phyloP scores from a whole-genome alignment of 2,888 invertebrate genomes.

The Salpingus planirostris region DNA sequence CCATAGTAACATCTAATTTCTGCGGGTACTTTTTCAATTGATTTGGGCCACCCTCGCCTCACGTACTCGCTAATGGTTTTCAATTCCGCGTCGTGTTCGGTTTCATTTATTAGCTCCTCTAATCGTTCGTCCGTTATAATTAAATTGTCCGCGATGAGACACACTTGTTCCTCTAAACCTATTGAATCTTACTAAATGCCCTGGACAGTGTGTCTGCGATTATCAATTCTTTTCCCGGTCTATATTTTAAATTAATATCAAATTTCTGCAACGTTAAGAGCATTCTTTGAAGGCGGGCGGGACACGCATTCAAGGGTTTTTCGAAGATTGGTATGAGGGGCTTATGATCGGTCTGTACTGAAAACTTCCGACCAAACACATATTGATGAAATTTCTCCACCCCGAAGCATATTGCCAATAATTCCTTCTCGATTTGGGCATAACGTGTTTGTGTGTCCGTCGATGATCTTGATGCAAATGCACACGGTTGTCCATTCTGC shows the following conservation, averaged over 20 bases:
- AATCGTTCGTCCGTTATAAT: constrained; percentile 10
- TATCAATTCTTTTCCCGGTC: constrained; percentile 9
- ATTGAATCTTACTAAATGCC: constrained; percentile 8
- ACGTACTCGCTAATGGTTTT: constrained; percentile 18
- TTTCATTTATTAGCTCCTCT: constrained; percentile 9
- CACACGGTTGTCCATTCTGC: constrained; percentile 5
- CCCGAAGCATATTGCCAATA: constrained; percentile 22
- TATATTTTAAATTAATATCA: constrained; percentile 7
- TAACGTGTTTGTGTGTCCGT: constrained; percentile 19
- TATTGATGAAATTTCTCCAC: constrained; percentile 18
- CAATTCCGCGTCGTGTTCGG: constrained; percentile 15
- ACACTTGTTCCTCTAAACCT: constrained; percentile 10
- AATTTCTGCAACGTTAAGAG: constrained; percentile 8
- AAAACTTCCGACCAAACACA: constrained; percentile 16
- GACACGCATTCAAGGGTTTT: constrained; percentile 6
- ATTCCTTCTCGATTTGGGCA: constrained; percentile 22
- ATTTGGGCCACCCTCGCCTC: constrained; percentile 9
- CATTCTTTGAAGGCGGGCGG: constrained; percentile 8
- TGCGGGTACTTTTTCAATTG: constrained; percentile 3
- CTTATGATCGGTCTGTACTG: constrained; percentile 12
- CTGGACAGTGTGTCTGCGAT: constrained; percentile 10
- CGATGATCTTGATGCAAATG: constrained; percentile 8
- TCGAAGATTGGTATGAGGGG: constrained; percentile 6
- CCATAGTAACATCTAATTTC: constrained; percentile 11
- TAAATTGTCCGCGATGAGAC: constrained; percentile 9